Conservation (phyloP, 1,140 invertebrate species). For the Euglossa dilemma region DNA sequence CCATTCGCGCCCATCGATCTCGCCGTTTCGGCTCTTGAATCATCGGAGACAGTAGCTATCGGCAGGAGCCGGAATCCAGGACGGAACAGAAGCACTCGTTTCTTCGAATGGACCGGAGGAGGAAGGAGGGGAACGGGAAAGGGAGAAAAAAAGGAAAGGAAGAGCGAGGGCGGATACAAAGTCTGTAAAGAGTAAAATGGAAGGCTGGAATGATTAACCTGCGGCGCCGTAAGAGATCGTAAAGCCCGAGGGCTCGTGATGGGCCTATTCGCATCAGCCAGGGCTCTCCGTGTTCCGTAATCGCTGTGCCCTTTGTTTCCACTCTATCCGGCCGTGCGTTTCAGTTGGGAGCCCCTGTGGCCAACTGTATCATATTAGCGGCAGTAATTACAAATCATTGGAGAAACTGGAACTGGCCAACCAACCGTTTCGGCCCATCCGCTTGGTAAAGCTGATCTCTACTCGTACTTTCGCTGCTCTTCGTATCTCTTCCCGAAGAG, state of each 20-base stretch:
- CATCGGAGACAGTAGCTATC: slow-evolving; percentile 54
- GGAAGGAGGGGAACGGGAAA: neutral
- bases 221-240: slow-evolving; percentile 73
- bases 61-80: slow-evolving; percentile 32
- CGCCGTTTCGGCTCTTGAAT: slow-evolving; percentile 33
- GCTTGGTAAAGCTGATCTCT: slow-evolving; percentile 24
- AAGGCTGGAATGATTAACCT: slow-evolving; percentile 69
- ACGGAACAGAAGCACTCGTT: slow-evolving; percentile 37
- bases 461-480: neutral
- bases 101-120: slow-evolving; percentile 3
- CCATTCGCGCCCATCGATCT: slow-evolving; percentile 51
- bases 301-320: slow-evolving; percentile 54
- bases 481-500: slow-evolving; percentile 1
- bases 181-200: slow-evolving; percentile 46
- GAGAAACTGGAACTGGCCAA: slow-evolving; percentile 53
- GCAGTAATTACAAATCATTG: slow-evolving; percentile 75
- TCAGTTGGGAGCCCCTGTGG: slow-evolving; percentile 56
- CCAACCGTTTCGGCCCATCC: slow-evolving; percentile 25
- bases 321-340: slow-evolving; percentile 13
- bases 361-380: slow-evolving; percentile 66
- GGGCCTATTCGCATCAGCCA: slow-evolving; percentile 36
- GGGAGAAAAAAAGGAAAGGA: neutral
- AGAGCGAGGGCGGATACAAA: slow-evolving; percentile 26
- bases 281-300: slow-evolving; percentile 1
- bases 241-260: slow-evolving; percentile 62